Percentiles rank a stretch among this genome's conserved stretches.
These are phyloP conservation scores for zebrafish (Danio rerio) DNA, from an alignment of 2,113 vertebrate species.

Conservation along the genomic window DNA sequence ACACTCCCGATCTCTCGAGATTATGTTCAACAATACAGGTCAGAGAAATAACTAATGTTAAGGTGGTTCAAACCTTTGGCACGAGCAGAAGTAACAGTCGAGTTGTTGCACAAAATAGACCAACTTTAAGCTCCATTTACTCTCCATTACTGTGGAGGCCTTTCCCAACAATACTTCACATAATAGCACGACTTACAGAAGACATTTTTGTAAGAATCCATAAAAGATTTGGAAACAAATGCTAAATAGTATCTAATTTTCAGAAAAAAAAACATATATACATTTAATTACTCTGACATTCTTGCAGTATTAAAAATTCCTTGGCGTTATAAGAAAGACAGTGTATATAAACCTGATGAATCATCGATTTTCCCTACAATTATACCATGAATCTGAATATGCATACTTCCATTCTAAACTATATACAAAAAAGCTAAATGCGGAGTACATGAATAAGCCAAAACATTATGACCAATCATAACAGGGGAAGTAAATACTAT, in stretches of 20 bases:
- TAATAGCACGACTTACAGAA: not conserved
- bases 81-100: slow-evolving; percentile 52
- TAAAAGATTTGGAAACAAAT: slow-evolving; percentile 16
- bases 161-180: not conserved
- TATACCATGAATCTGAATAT: not conserved
- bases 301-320: slow-evolving; percentile 36
- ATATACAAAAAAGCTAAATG: not conserved
- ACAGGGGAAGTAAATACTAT: too few relatives aligned
- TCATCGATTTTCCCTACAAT: not conserved
- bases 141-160: not conserved
- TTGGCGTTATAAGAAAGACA: slow-evolving; percentile 44
- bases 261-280: slow-evolving; percentile 10
- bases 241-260: not conserved
- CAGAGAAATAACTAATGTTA: not conserved
- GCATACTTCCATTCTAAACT: not conserved
- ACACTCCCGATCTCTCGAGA: not conserved
- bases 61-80: slow-evolving; percentile 50
- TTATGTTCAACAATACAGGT: not conserved
- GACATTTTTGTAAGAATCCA: not conserved
- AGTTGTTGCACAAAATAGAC: slow-evolving; percentile 43
- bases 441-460: not conserved
- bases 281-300: slow-evolving; percentile 20
- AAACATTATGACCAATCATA: too few relatives aligned
- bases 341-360: not conserved
- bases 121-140: not conserved